These are phyloP conservation scores for Lagopus muta DNA, from an alignment of 2,113 vertebrate genomes.

Conservation along the genomic window DNA sequence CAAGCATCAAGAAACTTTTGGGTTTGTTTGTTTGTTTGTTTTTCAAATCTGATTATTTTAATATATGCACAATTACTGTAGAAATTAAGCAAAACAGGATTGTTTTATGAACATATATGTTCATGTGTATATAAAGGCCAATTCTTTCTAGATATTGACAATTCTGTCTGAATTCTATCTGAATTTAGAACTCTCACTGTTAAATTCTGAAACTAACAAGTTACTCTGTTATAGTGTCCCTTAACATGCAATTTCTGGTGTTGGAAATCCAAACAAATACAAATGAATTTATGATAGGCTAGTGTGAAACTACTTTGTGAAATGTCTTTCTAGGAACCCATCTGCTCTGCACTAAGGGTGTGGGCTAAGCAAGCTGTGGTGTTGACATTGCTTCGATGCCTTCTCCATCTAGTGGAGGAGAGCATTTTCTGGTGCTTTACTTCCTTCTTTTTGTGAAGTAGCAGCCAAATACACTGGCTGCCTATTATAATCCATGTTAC, in stretches of 20 bases:
- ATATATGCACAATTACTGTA: neutral
- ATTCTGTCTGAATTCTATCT: neutral
- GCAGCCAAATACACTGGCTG: neutral
- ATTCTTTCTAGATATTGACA: neutral
- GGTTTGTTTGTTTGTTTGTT: too few relatives aligned
- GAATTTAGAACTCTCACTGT: neutral
- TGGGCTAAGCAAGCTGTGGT: neutral
- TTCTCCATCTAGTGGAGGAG: neutral
- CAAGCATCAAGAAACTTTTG: neutral
- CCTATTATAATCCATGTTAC: fast-evolving
- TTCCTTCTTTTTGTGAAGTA: neutral
- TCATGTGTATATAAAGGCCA: neutral
- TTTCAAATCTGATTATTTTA: neutral
- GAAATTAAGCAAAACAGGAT: neutral
- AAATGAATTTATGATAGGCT: neutral
- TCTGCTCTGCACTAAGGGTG: neutral
- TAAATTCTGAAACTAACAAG: neutral
- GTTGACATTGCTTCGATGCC: neutral
- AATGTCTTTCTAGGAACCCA: neutral
- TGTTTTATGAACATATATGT: neutral
- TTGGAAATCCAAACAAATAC: neutral
- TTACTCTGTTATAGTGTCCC: neutral
- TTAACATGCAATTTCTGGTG: neutral
- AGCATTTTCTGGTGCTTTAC: neutral
- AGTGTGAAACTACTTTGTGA: neutral